Evolutionary conservation across 2,888 invertebrate species (phyloP).

Genomic region (Stegana nigrithorax): DNA sequence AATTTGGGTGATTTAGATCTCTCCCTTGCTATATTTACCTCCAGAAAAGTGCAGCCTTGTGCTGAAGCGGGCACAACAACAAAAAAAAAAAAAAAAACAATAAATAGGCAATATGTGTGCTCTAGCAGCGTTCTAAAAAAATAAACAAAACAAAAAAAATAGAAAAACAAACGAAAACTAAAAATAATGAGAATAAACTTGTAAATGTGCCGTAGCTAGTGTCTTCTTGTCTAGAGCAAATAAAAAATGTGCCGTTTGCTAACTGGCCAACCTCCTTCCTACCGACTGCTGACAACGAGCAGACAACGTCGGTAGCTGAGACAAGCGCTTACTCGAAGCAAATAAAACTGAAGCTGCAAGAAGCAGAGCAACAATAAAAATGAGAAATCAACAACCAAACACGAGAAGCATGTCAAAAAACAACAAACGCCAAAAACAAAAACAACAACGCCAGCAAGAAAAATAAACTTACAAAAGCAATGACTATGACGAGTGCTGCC

Average conservation of each 20-base stretch:
- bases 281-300: too few species aligned
- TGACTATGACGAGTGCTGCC: background rate
- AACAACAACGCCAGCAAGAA: background rate
- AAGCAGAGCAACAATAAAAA: background rate
- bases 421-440: background rate
- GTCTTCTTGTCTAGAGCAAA: too few species aligned
- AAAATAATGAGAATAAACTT: too few species aligned
- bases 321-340: background rate
- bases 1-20: too few species aligned
- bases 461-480: background rate
- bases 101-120: background rate
- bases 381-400: background rate
- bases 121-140: too few species aligned
- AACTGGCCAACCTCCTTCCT: too few species aligned
- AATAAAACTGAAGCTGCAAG: background rate
- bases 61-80: background rate
- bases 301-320: background rate
- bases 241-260: background rate
- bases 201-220: too few species aligned
- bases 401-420: background rate
- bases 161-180: too few species aligned
- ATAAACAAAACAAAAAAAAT: too few species aligned
- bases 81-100: background rate
- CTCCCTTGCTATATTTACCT: too few species aligned
- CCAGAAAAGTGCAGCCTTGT: background rate